Evolutionary conservation across 1,140 invertebrate genomes (phyloP).

Genomic region (Atta cephalotes): DNA sequence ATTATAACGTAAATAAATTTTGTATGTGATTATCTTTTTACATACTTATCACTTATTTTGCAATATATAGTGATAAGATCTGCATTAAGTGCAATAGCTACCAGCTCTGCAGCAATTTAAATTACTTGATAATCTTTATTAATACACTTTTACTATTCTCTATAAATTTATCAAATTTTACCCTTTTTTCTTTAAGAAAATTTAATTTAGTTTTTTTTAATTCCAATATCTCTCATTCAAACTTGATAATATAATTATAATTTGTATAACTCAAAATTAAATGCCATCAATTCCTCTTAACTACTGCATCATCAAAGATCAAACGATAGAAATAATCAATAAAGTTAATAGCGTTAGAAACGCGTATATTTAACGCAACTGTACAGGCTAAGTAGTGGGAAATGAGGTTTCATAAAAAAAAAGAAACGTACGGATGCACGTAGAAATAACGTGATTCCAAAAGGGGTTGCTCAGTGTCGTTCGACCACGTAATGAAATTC

Average conservation of each 20-base stretch:
- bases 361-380: not conserved
- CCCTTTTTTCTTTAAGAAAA: too few relatives aligned
- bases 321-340: not conserved
- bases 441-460: constrained; percentile 15
- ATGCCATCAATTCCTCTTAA: not conserved
- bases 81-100: not conserved
- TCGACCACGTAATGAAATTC: constrained; percentile 68
- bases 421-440: not conserved
- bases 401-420: not conserved
- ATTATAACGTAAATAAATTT: not conserved
- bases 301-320: not conserved
- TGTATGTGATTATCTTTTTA: not conserved
- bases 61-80: not conserved
- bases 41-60: not conserved
- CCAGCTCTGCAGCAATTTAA: not conserved
- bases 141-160: too few relatives aligned
- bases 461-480: not conserved
- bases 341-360: not conserved
- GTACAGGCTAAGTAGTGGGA: not conserved
- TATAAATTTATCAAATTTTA: too few relatives aligned
- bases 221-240: too few relatives aligned
- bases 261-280: not conserved
- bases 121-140: not conserved
- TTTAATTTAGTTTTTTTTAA: too few relatives aligned
- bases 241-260: not conserved